phyloP scores from a whole-genome alignment of 1,140 invertebrate species.

The Archegozetes longisetosus region DNA sequence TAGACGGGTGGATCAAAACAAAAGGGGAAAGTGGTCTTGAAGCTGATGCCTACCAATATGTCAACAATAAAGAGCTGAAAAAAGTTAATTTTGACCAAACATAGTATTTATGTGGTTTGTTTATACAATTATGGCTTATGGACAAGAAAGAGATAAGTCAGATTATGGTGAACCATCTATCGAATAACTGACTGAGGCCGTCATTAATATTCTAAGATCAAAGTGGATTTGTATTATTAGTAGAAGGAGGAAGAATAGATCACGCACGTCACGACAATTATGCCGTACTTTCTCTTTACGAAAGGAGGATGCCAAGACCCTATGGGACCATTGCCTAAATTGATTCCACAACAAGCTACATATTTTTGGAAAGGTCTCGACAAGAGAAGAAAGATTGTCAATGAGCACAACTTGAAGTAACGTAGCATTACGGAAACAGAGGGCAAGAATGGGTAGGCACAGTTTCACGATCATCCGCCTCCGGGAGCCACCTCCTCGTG shows the following conservation, averaged over 20 bases:
- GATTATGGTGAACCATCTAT: slow-evolving; percentile 44
- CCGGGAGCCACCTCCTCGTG: too few species aligned
- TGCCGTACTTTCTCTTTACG: slow-evolving; percentile 23
- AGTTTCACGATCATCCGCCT: too few species aligned
- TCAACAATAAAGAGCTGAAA: slow-evolving; percentile 6
- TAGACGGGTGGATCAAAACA: background rate
- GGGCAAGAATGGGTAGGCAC: too few species aligned
- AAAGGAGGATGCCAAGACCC: too few species aligned
- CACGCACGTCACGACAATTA: slow-evolving; percentile 55
- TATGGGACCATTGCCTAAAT: too few species aligned
- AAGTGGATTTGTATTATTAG: slow-evolving; percentile 32
- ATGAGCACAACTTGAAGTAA: too few species aligned
- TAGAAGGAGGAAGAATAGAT: slow-evolving; percentile 49
- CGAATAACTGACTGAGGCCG: slow-evolving; percentile 66
- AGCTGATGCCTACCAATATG: background rate
- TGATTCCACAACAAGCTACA: too few species aligned
- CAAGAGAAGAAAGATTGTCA: too few species aligned
- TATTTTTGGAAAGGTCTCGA: too few species aligned
- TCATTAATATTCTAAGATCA: slow-evolving; percentile 52
- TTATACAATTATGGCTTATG: slow-evolving; percentile 30
- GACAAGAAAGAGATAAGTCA: slow-evolving; percentile 23
- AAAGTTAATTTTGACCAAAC: slow-evolving; percentile 4
- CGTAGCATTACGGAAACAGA: too few species aligned
- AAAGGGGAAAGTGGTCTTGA: background rate
- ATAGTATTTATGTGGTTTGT: slow-evolving; percentile 26